A percentile compares a stretch with the other conserved stretches of the same genome.
These are phyloP conservation scores for Agrochola litura DNA, from an alignment of 2,888 invertebrate genomes.

Conservation along the genomic window DNA sequence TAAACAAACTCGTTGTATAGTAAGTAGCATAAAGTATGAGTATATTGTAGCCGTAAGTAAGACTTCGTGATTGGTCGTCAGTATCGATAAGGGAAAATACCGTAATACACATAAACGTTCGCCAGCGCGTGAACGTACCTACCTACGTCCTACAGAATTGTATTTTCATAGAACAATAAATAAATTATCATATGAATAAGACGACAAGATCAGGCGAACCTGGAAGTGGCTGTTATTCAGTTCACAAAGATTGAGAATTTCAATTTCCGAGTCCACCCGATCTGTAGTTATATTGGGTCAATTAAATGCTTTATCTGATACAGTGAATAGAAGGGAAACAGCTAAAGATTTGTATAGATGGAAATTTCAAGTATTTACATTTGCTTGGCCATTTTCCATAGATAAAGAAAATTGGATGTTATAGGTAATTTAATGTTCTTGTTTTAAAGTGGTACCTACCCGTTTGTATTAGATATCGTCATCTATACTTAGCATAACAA, in stretches of 20 bases:
- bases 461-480: neutral
- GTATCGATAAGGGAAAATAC: conserved; percentile 56
- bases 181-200: conserved; percentile 54
- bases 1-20: conserved; percentile 49
- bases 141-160: conserved; percentile 5
- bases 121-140: conserved; percentile 15
- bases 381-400: neutral
- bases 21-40: conserved; percentile 17
- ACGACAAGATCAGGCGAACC: conserved; percentile 14
- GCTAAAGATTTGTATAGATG: neutral
- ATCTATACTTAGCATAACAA: neutral
- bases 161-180: conserved; percentile 49
- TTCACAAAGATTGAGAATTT: conserved; percentile 55
- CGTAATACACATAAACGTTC: conserved; percentile 22
- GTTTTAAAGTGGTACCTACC: conserved; percentile 7
- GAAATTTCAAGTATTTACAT: conserved; percentile 1
- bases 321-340: conserved; percentile 16
- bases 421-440: neutral
- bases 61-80: conserved; percentile 51
- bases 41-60: conserved; percentile 43
- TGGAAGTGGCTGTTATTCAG: conserved; percentile 50
- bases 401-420: neutral
- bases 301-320: conserved; percentile 49
- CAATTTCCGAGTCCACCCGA: conserved; percentile 48
- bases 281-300: conserved; percentile 35